Conservation (phyloP, 2,113 vertebrate genomes). For the Petromus typicus region DNA sequence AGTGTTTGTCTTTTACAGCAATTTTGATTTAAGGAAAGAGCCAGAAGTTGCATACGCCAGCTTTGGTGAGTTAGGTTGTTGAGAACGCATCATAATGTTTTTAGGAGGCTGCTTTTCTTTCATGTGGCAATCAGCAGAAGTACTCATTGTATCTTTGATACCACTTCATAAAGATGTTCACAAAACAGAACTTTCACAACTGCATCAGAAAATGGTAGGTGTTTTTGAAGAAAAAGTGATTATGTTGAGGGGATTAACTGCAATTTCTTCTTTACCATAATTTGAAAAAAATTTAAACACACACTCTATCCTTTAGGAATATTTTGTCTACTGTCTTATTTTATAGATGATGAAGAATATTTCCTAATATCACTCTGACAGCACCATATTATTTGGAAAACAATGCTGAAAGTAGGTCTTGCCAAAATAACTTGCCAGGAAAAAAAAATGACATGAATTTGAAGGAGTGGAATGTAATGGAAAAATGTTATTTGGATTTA, state of each 20-base stretch:
- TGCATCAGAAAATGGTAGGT: not conserved
- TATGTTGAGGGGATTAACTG: not conserved
- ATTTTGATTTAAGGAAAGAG: not conserved
- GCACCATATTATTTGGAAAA: not conserved
- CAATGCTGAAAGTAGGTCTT: not conserved
- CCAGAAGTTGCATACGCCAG: not conserved
- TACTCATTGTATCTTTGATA: not conserved
- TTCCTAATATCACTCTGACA: not conserved
- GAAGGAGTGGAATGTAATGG: constrained; percentile 1
- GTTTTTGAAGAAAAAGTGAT: not conserved
- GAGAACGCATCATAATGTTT: not conserved
- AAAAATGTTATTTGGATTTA: constrained; percentile 49
- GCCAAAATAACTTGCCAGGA: not conserved
- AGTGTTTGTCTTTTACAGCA: not conserved
- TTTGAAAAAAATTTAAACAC: not conserved
- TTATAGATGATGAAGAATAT: not conserved
- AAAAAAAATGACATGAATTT: constrained; percentile 55
- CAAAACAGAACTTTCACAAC: not conserved
- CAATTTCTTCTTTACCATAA: not conserved
- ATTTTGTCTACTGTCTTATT: not conserved
- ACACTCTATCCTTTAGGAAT: not conserved
- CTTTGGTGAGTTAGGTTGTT: not conserved
- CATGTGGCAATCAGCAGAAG: not conserved
- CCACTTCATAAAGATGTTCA: not conserved
- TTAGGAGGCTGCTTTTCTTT: not conserved